These are phyloP conservation scores for Montifringilla adamsi DNA, from an alignment of 2,113 vertebrate species.

Conservation along the genomic window DNA sequence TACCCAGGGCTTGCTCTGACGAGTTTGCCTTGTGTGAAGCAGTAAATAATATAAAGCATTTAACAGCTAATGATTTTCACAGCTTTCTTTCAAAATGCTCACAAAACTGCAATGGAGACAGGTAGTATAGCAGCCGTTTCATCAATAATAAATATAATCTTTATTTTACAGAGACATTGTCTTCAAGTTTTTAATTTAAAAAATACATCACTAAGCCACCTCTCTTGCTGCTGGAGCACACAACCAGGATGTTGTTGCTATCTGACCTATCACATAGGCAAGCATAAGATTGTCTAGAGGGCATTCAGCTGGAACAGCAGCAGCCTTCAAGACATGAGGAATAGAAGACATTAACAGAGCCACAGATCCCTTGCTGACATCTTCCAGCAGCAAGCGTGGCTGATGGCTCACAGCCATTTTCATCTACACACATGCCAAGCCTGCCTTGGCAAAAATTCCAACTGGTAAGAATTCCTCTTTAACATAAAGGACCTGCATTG, in stretches of 20 bases:
- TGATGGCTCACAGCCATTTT: slow-evolving; percentile 57
- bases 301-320: slow-evolving; percentile 38
- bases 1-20: neutral
- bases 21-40: neutral
- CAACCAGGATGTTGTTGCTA: slow-evolving; percentile 45
- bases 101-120: slow-evolving; percentile 38
- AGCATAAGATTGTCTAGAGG: slow-evolving; percentile 55
- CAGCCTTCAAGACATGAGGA: slow-evolving; percentile 43
- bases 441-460: slow-evolving; percentile 63
- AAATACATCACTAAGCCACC: slow-evolving; percentile 77
- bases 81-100: slow-evolving; percentile 38
- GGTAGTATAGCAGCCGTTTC: slow-evolving; percentile 55
- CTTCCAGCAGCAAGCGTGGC: slow-evolving; percentile 47
- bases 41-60: neutral
- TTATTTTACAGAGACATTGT: slow-evolving; percentile 76
- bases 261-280: slow-evolving; percentile 60
- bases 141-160: slow-evolving; percentile 80
- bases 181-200: slow-evolving; percentile 78
- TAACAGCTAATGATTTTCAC: slow-evolving; percentile 28
- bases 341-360: neutral
- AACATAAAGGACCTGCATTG: slow-evolving; percentile 61
- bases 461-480: slow-evolving; percentile 63
- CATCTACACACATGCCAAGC: slow-evolving; percentile 56
- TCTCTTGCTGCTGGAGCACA: slow-evolving; percentile 62
- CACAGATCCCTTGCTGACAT: slow-evolving; percentile 34